Percentiles rank a stretch among this genome's conserved stretches.
Evolutionary conservation across 2,888 invertebrate genomes (phyloP).

Genomic region (Chrysomela aeneicollis): DNA sequence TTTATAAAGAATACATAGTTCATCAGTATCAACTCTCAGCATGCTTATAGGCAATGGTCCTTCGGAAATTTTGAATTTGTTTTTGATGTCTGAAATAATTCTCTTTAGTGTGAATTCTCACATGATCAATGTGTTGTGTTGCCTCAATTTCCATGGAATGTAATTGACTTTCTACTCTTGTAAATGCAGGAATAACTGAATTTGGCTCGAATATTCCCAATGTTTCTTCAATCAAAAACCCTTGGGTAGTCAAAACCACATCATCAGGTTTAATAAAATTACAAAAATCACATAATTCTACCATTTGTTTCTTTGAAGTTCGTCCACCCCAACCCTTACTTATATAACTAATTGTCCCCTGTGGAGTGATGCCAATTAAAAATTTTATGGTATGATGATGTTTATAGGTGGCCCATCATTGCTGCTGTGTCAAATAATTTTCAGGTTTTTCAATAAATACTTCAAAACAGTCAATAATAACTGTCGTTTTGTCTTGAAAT

Average conservation of each 20-base stretch:
- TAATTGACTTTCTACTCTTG: slow-evolving; percentile 21
- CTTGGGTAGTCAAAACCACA: slow-evolving; percentile 18
- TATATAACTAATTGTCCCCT: slow-evolving; percentile 25
- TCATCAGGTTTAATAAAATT: slow-evolving; percentile 19
- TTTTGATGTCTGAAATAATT: slow-evolving; percentile 23
- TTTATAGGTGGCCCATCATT: slow-evolving; percentile 34
- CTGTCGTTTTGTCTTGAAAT: slow-evolving; percentile 24
- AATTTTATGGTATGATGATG: slow-evolving; percentile 35
- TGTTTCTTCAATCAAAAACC: slow-evolving; percentile 20
- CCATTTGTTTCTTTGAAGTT: slow-evolving; percentile 23
- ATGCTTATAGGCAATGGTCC: slow-evolving; percentile 19
- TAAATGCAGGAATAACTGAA: slow-evolving; percentile 29
- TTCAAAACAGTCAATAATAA: slow-evolving; percentile 33
- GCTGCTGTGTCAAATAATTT: slow-evolving; percentile 15
- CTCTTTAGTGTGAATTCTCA: slow-evolving; percentile 26
- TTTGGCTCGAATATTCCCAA: slow-evolving; percentile 18
- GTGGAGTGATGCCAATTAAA: slow-evolving; percentile 32
- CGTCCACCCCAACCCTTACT: slow-evolving; percentile 27
- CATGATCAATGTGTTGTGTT: slow-evolving; percentile 24
- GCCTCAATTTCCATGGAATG: slow-evolving; percentile 24
- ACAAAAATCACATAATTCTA: slow-evolving; percentile 11
- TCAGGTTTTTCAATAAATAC: slow-evolving; percentile 30
- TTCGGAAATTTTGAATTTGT: slow-evolving; percentile 26
- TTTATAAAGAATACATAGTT: slow-evolving; percentile 1
- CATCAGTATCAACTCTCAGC: neutral